These are phyloP conservation scores for Bryconaethiops microstoma DNA, from an alignment of 2,797 vertebrate species.

Conservation along the genomic window DNA sequence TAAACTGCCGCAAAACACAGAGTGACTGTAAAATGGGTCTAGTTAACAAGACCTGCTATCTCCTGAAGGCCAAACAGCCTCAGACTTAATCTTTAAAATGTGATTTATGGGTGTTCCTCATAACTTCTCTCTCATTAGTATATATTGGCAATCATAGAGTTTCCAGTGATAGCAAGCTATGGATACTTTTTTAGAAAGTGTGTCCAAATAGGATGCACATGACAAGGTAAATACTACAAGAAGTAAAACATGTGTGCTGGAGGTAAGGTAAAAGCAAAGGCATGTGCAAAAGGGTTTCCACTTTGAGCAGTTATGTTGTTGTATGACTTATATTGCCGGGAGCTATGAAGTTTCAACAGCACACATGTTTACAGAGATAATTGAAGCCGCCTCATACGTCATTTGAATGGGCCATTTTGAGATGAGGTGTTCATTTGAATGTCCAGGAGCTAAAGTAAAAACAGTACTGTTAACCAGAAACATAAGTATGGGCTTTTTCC, in stretches of 20 bases:
- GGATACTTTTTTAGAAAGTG: too few species aligned
- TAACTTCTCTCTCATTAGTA: background rate
- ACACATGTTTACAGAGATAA: conserved; percentile 22
- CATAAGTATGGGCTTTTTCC: background rate
- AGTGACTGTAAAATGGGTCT: conserved; percentile 13
- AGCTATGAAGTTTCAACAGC: conserved; percentile 30
- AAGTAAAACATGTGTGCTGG: background rate
- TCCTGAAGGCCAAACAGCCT: background rate
- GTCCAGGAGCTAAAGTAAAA: conserved; percentile 14
- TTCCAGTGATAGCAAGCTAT: background rate
- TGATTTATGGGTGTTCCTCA: background rate
- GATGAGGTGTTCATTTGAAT: conserved; percentile 15
- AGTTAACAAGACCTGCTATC: background rate
- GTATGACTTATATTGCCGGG: conserved; percentile 19
- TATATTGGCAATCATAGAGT: background rate
- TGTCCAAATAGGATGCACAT: background rate
- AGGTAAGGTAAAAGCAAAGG: conserved; percentile 18
- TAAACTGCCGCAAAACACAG: conserved; percentile 30
- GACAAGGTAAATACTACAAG: background rate
- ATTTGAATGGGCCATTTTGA: conserved; percentile 54
- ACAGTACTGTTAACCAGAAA: background rate
- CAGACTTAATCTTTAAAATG: background rate
- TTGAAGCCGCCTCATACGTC: conserved; percentile 17
- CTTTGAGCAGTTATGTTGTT: conserved; percentile 7
- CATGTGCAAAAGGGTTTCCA: background rate